Percentiles rank a stretch among this genome's conserved stretches.
These are phyloP conservation scores for Polyommatus iphigenia DNA, from an alignment of 2,888 invertebrate genomes.

Conservation along the genomic window DNA sequence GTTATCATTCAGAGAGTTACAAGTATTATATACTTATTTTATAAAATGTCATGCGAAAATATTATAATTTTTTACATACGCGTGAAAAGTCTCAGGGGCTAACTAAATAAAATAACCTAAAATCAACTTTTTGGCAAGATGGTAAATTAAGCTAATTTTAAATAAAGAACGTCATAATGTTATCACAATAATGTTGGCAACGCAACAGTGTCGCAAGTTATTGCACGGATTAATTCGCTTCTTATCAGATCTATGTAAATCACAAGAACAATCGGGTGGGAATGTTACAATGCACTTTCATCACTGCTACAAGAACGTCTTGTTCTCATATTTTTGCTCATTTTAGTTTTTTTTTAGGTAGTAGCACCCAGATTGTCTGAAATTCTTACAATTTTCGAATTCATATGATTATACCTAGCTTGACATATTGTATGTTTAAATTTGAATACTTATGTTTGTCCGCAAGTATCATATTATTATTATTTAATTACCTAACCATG, in stretches of 20 bases:
- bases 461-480: too few species aligned
- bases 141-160: background rate
- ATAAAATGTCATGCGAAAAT: too few species aligned
- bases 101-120: background rate
- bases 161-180: background rate
- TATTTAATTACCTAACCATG: too few species aligned
- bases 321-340: background rate
- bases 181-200: background rate
- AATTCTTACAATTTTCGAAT: too few species aligned
- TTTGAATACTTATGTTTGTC: too few species aligned
- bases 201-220: background rate
- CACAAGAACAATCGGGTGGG: background rate
- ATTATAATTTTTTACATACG: too few species aligned
- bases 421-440: background rate
- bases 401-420: background rate
- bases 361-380: background rate
- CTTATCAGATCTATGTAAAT: conserved; percentile 21
- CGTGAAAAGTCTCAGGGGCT: too few species aligned
- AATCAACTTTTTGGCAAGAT: background rate
- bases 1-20: too few species aligned
- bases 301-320: background rate
- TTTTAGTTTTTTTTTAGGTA: background rate
- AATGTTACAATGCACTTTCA: background rate
- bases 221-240: background rate
- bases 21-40: too few species aligned